phyloP scores from a whole-genome alignment of 1,140 invertebrate genomes.

The Caerostris darwini region DNA sequence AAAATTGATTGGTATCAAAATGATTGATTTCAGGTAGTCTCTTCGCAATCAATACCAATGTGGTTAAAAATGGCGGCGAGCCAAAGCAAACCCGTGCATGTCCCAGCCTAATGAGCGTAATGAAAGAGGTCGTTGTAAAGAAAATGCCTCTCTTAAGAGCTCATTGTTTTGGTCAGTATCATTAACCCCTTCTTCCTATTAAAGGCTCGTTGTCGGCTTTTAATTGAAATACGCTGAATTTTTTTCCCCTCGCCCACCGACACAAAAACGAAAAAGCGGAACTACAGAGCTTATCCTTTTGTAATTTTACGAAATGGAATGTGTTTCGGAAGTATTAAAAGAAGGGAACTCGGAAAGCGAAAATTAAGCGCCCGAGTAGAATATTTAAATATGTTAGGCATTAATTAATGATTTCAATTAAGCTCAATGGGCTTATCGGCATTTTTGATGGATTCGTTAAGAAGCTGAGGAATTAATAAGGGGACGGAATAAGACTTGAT shows the following conservation, averaged over 20 bases:
- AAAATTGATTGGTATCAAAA: no score
- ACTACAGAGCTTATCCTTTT: conserved; percentile 33
- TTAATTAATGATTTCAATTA: conserved; percentile 64
- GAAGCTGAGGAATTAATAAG: conserved; percentile 4
- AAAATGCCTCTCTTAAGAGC: conserved; percentile 72
- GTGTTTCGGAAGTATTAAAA: conserved; percentile 48
- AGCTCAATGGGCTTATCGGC: conserved; percentile 17
- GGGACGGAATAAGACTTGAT: not conserved
- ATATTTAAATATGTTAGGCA: conserved; percentile 53
- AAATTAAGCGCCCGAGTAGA: conserved; percentile 45
- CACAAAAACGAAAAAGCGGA: conserved; percentile 43
- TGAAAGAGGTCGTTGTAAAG: conserved; percentile 67
- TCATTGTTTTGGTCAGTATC: conserved; percentile 76
- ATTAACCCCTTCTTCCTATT: conserved; percentile 72
- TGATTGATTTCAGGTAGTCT: no score
- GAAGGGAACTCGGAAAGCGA: conserved; percentile 45
- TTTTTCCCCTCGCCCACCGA: not conserved
- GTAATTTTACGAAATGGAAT: conserved; percentile 45
- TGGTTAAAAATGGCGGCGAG: conserved; percentile 54
- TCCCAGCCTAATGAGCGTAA: conserved; percentile 63
- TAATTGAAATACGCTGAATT: conserved; percentile 55
- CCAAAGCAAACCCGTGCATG: not conserved
- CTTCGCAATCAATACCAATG: no score
- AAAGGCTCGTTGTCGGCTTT: conserved; percentile 64
- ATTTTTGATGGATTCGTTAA: conserved; percentile 26